A percentile compares a stretch with the other conserved stretches of the same genome.
phyloP scores from a whole-genome alignment of 2,797 vertebrate species.

The Onychomys arenicola region DNA sequence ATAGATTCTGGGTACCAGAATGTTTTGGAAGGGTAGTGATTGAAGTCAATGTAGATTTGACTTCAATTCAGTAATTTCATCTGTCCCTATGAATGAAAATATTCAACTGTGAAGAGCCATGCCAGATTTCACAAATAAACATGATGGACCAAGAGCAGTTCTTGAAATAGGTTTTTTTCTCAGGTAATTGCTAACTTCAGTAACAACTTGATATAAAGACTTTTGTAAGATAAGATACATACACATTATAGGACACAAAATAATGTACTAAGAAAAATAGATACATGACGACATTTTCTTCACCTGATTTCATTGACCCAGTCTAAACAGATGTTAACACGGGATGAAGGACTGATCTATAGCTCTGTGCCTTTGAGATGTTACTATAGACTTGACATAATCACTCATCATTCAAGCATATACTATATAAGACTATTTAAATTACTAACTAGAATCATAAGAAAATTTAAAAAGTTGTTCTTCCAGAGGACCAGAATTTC shows the following conservation, averaged over 20 bases:
- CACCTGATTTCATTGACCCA: not conserved
- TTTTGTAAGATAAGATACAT: not conserved
- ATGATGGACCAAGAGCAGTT: not conserved
- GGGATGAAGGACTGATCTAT: not conserved
- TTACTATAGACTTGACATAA: not conserved
- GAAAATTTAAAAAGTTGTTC: constrained; percentile 1
- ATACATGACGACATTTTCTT: constrained; percentile 14
- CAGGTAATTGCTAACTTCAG: not conserved
- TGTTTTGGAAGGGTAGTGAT: not conserved
- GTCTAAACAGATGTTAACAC: not conserved
- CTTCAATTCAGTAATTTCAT: not conserved
- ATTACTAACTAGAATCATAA: constrained; percentile 37
- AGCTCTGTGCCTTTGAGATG: not conserved
- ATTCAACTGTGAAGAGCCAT: not conserved
- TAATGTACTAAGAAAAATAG: not conserved
- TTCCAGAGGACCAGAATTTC: not conserved
- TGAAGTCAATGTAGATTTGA: not conserved
- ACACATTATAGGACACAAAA: not conserved
- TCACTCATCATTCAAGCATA: not conserved
- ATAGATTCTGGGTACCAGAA: not conserved
- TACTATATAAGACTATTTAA: not conserved
- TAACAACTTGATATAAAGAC: not conserved
- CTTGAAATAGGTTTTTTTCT: not conserved
- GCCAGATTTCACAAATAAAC: not conserved
- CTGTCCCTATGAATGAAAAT: not conserved